phyloP scores from a whole-genome alignment of 2,888 invertebrate genomes.

The Loripinus fragilis region DNA sequence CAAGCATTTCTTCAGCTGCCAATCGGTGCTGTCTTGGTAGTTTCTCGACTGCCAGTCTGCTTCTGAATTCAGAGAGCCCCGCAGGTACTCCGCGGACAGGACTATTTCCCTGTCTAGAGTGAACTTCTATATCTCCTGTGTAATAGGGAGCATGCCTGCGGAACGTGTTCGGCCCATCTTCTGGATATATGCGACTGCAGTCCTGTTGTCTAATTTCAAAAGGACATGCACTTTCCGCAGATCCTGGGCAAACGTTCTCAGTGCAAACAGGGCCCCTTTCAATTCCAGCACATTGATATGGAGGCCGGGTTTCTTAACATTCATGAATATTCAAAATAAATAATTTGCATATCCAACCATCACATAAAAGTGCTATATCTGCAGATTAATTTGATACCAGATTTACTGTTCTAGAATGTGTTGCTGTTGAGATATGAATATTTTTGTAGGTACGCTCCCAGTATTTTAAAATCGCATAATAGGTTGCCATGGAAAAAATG shows the following conservation, averaged over 20 bases:
- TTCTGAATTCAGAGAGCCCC: not conserved
- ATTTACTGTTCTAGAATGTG: too few relatives aligned
- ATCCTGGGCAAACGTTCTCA: not conserved
- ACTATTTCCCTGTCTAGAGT: not conserved
- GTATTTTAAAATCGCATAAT: too few relatives aligned
- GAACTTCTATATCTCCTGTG: not conserved
- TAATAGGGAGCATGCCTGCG: not conserved
- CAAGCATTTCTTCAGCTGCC: not conserved
- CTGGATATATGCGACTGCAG: not conserved
- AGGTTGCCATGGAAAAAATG: too few relatives aligned
- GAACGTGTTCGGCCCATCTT: not conserved
- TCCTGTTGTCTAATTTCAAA: not conserved
- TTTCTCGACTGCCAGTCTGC: not conserved
- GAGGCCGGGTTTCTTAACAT: too few relatives aligned
- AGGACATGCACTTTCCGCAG: not conserved
- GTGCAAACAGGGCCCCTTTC: not conserved
- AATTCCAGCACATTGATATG: slow-evolving; percentile 5
- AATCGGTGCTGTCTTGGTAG: not conserved
- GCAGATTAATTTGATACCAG: too few relatives aligned
- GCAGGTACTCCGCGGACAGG: not conserved
- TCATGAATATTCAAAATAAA: too few relatives aligned
- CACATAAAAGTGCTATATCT: too few relatives aligned
- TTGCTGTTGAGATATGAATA: too few relatives aligned
- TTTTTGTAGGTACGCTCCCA: too few relatives aligned
- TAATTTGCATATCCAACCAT: too few relatives aligned